Evolutionary conservation across 2,888 invertebrate genomes (phyloP).

Genomic region (Acronicta psi): DNA sequence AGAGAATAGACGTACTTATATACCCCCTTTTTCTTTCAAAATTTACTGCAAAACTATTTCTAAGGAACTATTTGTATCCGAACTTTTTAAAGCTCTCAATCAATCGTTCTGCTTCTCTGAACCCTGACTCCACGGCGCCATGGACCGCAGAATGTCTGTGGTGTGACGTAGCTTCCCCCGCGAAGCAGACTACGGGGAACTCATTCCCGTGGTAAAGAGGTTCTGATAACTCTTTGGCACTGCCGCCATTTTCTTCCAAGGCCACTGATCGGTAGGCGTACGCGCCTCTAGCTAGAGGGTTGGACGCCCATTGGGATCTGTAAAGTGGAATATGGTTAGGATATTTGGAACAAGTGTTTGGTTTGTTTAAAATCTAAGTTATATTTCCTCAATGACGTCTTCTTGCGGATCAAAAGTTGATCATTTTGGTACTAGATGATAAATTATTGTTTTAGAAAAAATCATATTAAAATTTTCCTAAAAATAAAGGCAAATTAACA

Average conservation of each 20-base stretch:
- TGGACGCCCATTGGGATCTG: slow-evolving; percentile 91
- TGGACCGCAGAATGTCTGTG: slow-evolving; percentile 91
- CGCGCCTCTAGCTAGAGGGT: slow-evolving; percentile 90
- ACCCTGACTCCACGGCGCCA: slow-evolving; percentile 93
- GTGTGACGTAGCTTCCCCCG: slow-evolving; percentile 91
- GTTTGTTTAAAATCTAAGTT: too few relatives aligned
- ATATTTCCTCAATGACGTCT: too few relatives aligned
- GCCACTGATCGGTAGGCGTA: slow-evolving; percentile 90
- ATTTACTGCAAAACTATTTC: too few relatives aligned
- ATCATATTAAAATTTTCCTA: too few relatives aligned
- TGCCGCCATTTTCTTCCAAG: slow-evolving; percentile 87
- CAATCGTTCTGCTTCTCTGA: slow-evolving; percentile 91
- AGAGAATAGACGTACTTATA: too few relatives aligned
- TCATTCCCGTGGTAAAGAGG: slow-evolving; percentile 80
- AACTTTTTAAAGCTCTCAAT: slow-evolving; percentile 67
- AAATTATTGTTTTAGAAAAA: too few relatives aligned
- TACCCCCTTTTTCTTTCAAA: too few relatives aligned
- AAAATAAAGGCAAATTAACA: too few relatives aligned
- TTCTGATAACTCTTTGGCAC: slow-evolving; percentile 86
- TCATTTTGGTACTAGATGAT: too few relatives aligned
- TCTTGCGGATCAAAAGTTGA: too few relatives aligned
- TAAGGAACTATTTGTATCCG: slow-evolving; percentile 24
- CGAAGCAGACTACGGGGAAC: slow-evolving; percentile 90
- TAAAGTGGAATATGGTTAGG: slow-evolving; percentile 42
- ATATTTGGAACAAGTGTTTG: too few relatives aligned